Evolutionary conservation across 2,113 vertebrate species (phyloP).

Genomic region (Pycnonotus jocosus): DNA sequence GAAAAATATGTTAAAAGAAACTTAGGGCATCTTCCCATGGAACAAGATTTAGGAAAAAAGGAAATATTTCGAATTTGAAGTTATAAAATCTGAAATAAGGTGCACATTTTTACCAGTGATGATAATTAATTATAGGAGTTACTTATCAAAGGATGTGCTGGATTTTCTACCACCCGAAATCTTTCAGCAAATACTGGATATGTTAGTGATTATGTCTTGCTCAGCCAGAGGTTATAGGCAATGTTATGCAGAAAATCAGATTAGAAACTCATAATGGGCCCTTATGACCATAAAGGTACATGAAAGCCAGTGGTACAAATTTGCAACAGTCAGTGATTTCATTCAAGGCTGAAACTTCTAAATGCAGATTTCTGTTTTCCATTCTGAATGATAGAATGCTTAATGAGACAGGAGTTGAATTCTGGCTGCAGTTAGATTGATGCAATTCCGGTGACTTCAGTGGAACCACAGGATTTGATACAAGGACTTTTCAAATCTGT

Average conservation of each 20-base stretch:
- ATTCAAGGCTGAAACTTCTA: not conserved
- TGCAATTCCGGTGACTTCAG: not conserved
- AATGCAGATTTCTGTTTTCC: constrained; percentile 29
- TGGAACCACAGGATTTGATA: not conserved
- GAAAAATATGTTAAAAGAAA: not conserved
- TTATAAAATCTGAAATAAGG: not conserved
- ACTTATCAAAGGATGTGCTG: not conserved
- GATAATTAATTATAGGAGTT: not conserved
- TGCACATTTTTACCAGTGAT: not conserved
- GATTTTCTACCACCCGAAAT: not conserved
- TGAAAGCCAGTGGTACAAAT: constrained; percentile 9
- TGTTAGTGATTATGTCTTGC: constrained; percentile 6
- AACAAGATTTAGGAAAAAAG: not conserved
- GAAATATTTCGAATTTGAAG: not conserved
- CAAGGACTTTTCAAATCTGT: not conserved
- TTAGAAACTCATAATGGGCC: not conserved
- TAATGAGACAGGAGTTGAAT: not conserved
- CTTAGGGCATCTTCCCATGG: accelerated
- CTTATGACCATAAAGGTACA: not conserved
- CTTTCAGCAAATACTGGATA: not conserved
- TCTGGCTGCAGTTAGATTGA: not conserved
- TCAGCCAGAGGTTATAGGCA: not conserved
- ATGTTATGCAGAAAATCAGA: constrained; percentile 32
- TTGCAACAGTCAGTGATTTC: not conserved
- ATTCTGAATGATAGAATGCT: not conserved